A percentile compares a stretch with the other conserved stretches of the same genome.
Evolutionary conservation across 2,113 vertebrate species (phyloP).

Genomic region (Gobiocypris rarus): DNA sequence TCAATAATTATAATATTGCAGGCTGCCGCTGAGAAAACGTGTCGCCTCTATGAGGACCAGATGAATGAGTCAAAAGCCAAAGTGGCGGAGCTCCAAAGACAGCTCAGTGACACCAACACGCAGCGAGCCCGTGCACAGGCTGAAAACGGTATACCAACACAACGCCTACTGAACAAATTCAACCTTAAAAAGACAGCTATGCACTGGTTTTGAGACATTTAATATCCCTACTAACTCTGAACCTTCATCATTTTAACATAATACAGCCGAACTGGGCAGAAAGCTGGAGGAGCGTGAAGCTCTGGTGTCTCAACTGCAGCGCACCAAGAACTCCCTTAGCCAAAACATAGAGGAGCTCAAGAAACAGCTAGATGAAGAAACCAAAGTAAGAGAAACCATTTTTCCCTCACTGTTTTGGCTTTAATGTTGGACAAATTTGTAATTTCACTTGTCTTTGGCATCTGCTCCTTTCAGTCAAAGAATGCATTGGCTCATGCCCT

Average conservation of each 20-base stretch:
- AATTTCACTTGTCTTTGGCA: background rate
- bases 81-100: constrained; percentile 87
- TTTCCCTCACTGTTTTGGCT: background rate
- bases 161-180: background rate
- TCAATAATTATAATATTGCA: constrained; percentile 55
- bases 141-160: constrained; percentile 77
- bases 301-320: constrained; percentile 87
- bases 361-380: constrained; percentile 92
- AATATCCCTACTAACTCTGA: background rate
- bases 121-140: constrained; percentile 84
- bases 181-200: background rate
- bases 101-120: constrained; percentile 79
- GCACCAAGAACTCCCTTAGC: constrained; percentile 83
- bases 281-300: constrained; percentile 89
- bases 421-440: constrained; percentile 10
- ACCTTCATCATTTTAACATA: background rate
- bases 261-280: constrained; percentile 84
- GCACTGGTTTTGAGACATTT: background rate
- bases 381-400: constrained; percentile 76
- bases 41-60: constrained; percentile 89
- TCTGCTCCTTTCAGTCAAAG: constrained; percentile 78
- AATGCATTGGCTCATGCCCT: constrained; percentile 85
- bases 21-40: constrained; percentile 88
- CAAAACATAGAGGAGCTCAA: constrained; percentile 89
- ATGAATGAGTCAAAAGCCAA: constrained; percentile 88